Evolutionary conservation across 2,113 vertebrate species (phyloP), one percentile per base, ranked within the genome.

Genomic region (Chamaea fasciata): DNA sequence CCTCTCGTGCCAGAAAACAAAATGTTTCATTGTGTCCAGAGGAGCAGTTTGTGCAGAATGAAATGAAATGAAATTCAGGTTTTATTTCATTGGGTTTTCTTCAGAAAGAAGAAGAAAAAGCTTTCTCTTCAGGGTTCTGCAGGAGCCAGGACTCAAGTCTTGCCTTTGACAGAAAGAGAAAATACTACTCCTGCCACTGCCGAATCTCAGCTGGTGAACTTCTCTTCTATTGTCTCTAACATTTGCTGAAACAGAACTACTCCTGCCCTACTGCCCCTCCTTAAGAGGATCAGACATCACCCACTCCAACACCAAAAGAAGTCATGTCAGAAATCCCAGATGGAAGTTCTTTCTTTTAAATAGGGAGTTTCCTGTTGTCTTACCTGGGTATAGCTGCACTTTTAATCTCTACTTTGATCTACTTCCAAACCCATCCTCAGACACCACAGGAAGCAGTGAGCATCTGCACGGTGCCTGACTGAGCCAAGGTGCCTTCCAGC

Each of bases 21-120:
- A 85, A 76, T 23, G 11, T 73, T 90, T 93, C 62, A 31, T 31
- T 44, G 35, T 52, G 35, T 81, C 67, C 89, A 57, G 59, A 92
- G 89, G 50, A 94, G 76, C 55, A 65, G 74, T 69, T 79, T 76
- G 63, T 53, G n/a, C 44, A 57, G 57, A 96, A 83, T 28, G 19
- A 88, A 83, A 83, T 28, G 19, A 88, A 83, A 92, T 57, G 4
- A 86, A 94, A 89, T 80, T 13, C 50, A 49, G 11, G 17, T 31
- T 92, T 92, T 89, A 53, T 94, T 89, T 89, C 41, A 35, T 0
- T 62, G 53, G 10, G 8, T 39, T 88, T 73, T 80, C 59, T 68
- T 94, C 59, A 57, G 71, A 86, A 77, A 80, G 49, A 22, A 95
- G 78, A 84, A 75, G n/a, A 94, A 84, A 87, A 78, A 55, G 24